Base-by-base conservation (phyloP, 2,113 vertebrate species). In the Rhea americana region DNA sequence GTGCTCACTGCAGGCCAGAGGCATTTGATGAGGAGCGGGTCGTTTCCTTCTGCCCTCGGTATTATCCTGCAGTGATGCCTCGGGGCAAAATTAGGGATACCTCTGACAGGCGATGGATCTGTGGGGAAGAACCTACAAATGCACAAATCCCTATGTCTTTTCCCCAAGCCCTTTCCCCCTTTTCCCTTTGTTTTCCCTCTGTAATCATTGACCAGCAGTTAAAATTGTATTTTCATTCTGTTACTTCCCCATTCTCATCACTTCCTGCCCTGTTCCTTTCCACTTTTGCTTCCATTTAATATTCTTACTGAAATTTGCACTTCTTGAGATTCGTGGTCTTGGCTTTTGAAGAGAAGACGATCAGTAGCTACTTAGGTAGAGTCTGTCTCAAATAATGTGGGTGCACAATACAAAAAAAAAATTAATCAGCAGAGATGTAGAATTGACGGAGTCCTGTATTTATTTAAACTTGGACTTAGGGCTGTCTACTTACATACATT, bases 191-290 rank as follows among this genome's bases (percentile, higher is more conserved):
- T 47, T 70, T 43, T 43, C 71, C 11, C 30, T 50, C 28, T 26
- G 0, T 26, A 39, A 3, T 48, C 55, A 13, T 56, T 6, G 43
- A 43, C 35, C 59, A 77, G 30, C 22, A 71, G 43, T 79, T 26
- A 28, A 66, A 0, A 0, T 66, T 35, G 26, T 0, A 0, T 28
- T 50, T 5, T 5, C 20, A 2, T 35, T 28, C 51, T 16, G 22
- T 43, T 58, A 3, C 43, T 92, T 45, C 86, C 82, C 21, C 37
- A 55, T 91, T 81, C 32, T 14, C 8, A 4, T 74, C 8, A 0
- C 47, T 63, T 84, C 28, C 30, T 35, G 4, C 56, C 32, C 39
- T 4, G 0, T 59, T 89, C 22, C 47, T 67, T 48, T 39, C 65
- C 62, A 30, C 43, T 68, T 91, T 51, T 59, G 1, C 56, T 74